Evolutionary conservation across 2,113 vertebrate genomes (phyloP).

Genomic region (Chloebia gouldiae): DNA sequence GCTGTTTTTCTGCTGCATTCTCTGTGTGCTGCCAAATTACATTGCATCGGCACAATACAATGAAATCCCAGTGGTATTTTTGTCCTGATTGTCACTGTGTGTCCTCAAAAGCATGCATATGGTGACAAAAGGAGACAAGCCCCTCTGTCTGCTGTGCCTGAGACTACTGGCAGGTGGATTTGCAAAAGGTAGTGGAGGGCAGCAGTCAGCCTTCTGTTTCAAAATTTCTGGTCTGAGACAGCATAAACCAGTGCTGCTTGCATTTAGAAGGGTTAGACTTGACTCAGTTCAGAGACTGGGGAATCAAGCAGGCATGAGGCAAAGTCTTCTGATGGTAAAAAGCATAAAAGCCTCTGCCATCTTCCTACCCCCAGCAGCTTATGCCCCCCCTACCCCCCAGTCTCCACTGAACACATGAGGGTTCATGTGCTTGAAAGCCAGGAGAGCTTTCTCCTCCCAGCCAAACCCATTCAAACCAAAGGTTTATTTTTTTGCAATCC

Average conservation of each 20-base stretch:
- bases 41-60: background rate
- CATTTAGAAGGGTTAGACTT: background rate
- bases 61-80: slow-evolving; percentile 48
- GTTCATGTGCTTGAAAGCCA: background rate
- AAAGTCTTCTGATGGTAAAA: background rate
- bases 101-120: slow-evolving; percentile 39
- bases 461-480: background rate
- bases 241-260: background rate
- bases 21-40: slow-evolving; percentile 39
- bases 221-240: background rate
- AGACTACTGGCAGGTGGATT: slow-evolving; percentile 4
- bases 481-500: background rate
- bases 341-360: background rate
- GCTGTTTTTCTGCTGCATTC: slow-evolving; percentile 34
- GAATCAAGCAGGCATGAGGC: background rate
- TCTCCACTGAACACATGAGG: background rate
- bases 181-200: background rate
- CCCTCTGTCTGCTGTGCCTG: background rate
- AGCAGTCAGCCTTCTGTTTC: background rate
- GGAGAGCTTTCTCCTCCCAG: background rate
- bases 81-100: slow-evolving; percentile 32
- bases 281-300: background rate
- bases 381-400: background rate
- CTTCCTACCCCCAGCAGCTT: background rate
- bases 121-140: slow-evolving; percentile 28